Base-by-base conservation (phyloP, 2,113 vertebrate genomes). In the Phoenicopterus ruber region DNA sequence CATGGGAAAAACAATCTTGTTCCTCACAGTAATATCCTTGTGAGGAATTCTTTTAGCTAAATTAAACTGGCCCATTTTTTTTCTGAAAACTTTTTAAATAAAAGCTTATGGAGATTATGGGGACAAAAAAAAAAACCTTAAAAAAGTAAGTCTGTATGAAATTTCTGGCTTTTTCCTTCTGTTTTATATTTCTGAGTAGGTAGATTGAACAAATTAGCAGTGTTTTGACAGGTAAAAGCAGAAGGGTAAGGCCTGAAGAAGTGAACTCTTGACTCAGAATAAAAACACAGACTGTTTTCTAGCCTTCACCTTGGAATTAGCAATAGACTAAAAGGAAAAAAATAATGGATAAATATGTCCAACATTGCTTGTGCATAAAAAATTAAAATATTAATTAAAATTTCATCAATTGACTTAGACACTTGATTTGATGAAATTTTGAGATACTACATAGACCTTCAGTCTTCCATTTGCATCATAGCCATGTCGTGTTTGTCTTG, bases 351-450 rank as follows among this genome's bases (percentile, higher is more conserved):
- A 92, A 95, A 54, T 96, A 69, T 17, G 65, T 78, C 12, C 36
- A 85, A 66, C 5, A 42, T 46, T 83, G 6, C 14, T 82, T 58
- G 88, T 82, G 22, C 19, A 54, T 65, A 73, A 94, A 86, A 96
- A 94, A 86, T 25, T 25, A 47, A 86, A 14, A 47, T 88, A 79
- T 76, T 94, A 40, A 71, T 95, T 90, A 91, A 94, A 96, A 97
- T 96, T 57, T 58, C 38, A 86, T 92, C 28, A 62, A 6, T 42
- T 78, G 7, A 88, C 24, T 71, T 81, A 93, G 36, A 36, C 86
- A 21, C 58, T 95, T 95, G 62, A 83, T 90, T 92, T 36, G 9
- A 83, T 95, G 40, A 69, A 31, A 82, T 86, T 83, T 58, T 97
- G 71, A 97, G 77, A 88, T 95, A 88, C 71, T 58, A 73, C 47